Evolutionary conservation across 2,113 vertebrate genomes (phyloP), one percentile per base, ranked within the genome.

Genomic region (Alligator mississippiensis): DNA sequence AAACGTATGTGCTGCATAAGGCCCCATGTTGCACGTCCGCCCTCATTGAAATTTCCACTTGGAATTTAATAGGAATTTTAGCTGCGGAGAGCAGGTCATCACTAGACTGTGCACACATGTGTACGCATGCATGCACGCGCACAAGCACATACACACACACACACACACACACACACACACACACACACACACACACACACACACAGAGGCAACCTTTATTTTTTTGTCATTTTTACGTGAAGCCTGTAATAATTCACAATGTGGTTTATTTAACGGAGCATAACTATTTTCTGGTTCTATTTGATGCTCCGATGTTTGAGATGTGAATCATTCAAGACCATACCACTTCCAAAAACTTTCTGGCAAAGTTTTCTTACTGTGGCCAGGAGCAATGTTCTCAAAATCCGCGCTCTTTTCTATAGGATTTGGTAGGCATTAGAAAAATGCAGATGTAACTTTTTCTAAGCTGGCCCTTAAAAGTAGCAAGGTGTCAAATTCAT

Each of bases 251-350:
- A 90, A 84, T n/a, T 62, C 25, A 27, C 11, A 22, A 30, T 30
- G 38, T 61, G 17, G 87, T 92, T 93, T 78, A 88, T 95, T 85
- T 93, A 80, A 78, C 88, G n/a, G 68, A 57, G 79, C 74, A 78
- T 84, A 93, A 68, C 75, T 91, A 54, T 94, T 95, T 80, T 34
- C 60, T 82, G 77, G 25, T 80, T 93, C 88, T 78, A 8, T 0
- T 30, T 85, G 28, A 34, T 90, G 54, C 30, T 90, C 5, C 54
- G 76, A 22, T 87, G 96, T 93, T 85, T 85, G 75, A 88, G 94
- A 93, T 58, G 87, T 79, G n/a, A 90, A 63, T 83, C 61, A 89
- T 80, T 91, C 87, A 91, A 79, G 79, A 77, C 38, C 92, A 92
- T 88, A 87, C 81, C 6, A 61, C 13, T 93, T 89, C 77, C 85